Evolutionary conservation across 2,888 invertebrate species (phyloP).

Genomic region (Cantharis lateralis): DNA sequence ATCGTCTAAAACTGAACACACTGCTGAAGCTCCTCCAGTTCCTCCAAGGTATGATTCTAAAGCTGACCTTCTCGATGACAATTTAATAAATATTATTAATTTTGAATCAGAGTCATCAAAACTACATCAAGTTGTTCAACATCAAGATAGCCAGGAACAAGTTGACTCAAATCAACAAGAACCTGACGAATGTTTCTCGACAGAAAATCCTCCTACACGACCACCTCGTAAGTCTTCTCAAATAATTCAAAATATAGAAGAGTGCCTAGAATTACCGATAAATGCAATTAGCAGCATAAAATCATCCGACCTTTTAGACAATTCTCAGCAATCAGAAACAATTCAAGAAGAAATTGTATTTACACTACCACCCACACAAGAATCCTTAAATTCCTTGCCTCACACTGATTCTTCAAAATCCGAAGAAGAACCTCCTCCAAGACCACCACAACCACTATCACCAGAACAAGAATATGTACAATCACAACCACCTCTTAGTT

Average conservation of each 20-base stretch:
- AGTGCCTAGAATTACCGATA: not conserved
- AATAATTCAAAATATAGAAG: constrained; percentile 6
- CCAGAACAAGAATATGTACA: constrained; percentile 43
- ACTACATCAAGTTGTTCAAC: not conserved
- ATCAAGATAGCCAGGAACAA: not conserved
- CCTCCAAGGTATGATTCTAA: constrained; percentile 36
- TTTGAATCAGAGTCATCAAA: not conserved
- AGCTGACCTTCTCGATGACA: constrained; percentile 11
- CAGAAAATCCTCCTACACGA: constrained; percentile 5
- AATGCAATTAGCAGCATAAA: not conserved
- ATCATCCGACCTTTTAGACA: not conserved
- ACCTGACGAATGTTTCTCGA: not conserved
- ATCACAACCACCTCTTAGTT: constrained; percentile 55
- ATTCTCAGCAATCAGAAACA: not conserved
- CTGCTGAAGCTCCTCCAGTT: constrained; percentile 55
- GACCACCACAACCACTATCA: constrained; percentile 52
- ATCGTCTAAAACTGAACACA: constrained; percentile 59
- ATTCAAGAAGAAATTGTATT: not conserved
- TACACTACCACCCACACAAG: constrained; percentile 11
- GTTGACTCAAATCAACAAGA: not conserved
- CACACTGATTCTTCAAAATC: constrained; percentile 30
- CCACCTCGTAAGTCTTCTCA: constrained; percentile 20
- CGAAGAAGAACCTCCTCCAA: constrained; percentile 50
- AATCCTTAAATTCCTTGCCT: constrained; percentile 3
- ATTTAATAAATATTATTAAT: constrained; percentile 5